phyloP scores from a whole-genome alignment of 2,888 invertebrate species.

The Agonum fuliginosum region DNA sequence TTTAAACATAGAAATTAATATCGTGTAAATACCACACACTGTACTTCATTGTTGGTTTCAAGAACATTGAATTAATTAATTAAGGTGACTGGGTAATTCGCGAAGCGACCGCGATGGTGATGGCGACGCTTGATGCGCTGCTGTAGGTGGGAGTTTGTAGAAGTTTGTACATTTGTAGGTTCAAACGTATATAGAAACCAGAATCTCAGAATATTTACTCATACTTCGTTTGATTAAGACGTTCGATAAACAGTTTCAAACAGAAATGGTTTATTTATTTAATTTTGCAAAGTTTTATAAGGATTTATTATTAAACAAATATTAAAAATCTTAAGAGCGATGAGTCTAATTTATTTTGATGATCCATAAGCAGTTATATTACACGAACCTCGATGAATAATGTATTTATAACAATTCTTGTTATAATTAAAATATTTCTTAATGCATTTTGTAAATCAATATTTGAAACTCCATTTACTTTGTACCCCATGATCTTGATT shows the following conservation, averaged over 20 bases:
- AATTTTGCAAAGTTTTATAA: too few relatives aligned
- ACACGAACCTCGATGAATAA: too few relatives aligned
- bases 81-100: conserved; percentile 56
- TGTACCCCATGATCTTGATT: too few relatives aligned
- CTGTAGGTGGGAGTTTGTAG: neutral
- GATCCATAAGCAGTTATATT: too few relatives aligned
- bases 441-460: too few relatives aligned
- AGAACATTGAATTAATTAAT: conserved; percentile 58
- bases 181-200: conserved; percentile 9
- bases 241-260: conserved; percentile 28
- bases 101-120: conserved; percentile 8
- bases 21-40: conserved; percentile 55
- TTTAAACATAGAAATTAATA: conserved; percentile 57
- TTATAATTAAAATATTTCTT: too few relatives aligned
- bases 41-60: conserved; percentile 51
- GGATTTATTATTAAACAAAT: too few relatives aligned
- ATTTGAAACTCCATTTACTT: too few relatives aligned
- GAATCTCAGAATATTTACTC: too few relatives aligned
- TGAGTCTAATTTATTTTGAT: too few relatives aligned
- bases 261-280: conserved; percentile 30
- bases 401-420: too few relatives aligned
- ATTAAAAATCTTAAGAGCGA: too few relatives aligned
- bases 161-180: neutral
- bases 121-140: neutral
- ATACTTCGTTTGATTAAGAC: conserved; percentile 53